Evolutionary conservation across 2,797 vertebrate genomes (phyloP), one percentile per base, ranked within the genome.

Genomic region (Pangasius mekongensis): DNA sequence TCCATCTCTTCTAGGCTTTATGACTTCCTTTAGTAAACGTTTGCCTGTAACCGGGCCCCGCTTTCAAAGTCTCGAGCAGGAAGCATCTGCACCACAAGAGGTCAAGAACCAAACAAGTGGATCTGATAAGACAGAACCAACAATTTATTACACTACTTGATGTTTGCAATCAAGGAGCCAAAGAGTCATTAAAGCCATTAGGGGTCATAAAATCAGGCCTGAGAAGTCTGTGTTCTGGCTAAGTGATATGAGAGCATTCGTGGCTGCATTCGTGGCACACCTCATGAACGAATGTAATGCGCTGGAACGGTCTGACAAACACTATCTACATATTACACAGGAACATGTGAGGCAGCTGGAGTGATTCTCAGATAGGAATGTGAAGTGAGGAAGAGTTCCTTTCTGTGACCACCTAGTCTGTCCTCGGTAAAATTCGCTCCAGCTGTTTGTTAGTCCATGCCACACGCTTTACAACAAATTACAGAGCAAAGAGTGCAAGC

Each of bases 21-120:
- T 89, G 89, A 87, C 90, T 89, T 93, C 89, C 88, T 87, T 90
- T 88, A 62, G 86, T 90, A 90, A 91, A 92, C 92, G 92, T 93
- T 91, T 88, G 89, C 87, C 83, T 82, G 86, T 83, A 81, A 89
- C 86, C 18, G 43, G 74, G 90, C 84, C 24, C n/a, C 86, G 77
- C 89, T 90, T 92, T 91, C 80, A 85, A 90, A 86, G 87, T 73
- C 88, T 74, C 18, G 64, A 84, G 85, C 87, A 90, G 90, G 86
- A 91, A 86, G 87, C 87, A 86, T 92, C 87, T 89, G 89, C 88
- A 86, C 87, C 88, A 77, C 88, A 85, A 85, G 76, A 90, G 86
- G 90, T 91, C 89, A 87, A 91, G 47, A 91, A 89, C 80, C 90
- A 88, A 92, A 87, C 86, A 85, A 90, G 86, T 83, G 76, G 80